Evolutionary conservation across 2,888 invertebrate genomes (phyloP).

Genomic region (Eucera pruinosa): DNA sequence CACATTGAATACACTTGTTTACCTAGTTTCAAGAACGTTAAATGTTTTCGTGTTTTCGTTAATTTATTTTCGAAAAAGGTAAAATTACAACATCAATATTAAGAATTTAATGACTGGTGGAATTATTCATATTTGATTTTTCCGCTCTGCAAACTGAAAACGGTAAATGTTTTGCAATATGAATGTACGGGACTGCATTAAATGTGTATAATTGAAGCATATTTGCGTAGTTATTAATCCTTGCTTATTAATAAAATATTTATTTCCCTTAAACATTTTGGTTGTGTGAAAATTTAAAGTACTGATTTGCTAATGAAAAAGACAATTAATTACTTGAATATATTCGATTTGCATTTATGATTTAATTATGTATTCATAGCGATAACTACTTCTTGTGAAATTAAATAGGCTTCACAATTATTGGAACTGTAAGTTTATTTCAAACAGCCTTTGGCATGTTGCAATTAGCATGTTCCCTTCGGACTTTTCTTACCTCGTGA

Average conservation of each 20-base stretch:
- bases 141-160: neutral
- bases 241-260: neutral
- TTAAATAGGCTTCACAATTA: constrained; percentile 5
- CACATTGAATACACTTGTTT: no score
- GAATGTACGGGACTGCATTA: neutral
- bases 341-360: no score
- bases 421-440: constrained; percentile 38
- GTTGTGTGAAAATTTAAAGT: no score
- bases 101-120: neutral
- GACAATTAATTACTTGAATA: no score
- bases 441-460: constrained; percentile 25
- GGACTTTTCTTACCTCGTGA: constrained; percentile 28
- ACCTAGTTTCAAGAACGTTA: no score
- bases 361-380: neutral
- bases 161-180: neutral
- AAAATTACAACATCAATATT: neutral
- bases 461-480: constrained; percentile 44
- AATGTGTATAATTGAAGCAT: neutral
- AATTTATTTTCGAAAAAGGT: neutral
- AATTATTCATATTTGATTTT: neutral
- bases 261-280: neutral
- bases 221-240: neutral
- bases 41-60: no score
- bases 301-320: no score
- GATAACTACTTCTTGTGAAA: constrained; percentile 1